Evolutionary conservation across 1,140 invertebrate genomes (phyloP).

Genomic region (Radopholus similis): DNA sequence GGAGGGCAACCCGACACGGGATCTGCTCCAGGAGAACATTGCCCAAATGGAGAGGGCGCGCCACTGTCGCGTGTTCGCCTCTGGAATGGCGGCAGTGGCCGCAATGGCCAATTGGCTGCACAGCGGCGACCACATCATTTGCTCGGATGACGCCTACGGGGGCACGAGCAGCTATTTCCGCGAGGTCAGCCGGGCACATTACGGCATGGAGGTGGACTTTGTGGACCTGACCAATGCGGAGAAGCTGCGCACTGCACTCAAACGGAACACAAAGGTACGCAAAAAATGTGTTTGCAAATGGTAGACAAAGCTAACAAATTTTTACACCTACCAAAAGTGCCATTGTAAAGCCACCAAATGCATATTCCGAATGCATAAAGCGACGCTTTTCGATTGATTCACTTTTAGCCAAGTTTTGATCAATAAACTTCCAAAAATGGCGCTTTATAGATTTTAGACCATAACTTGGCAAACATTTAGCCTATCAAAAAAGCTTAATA

Average conservation of each 20-base stretch:
- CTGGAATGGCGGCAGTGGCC: conserved; percentile 80
- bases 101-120: conserved; percentile 73
- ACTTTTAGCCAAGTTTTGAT: no score
- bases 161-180: conserved; percentile 63
- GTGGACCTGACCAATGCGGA: conserved; percentile 74
- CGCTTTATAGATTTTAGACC: no score
- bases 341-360: no score
- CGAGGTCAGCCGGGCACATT: conserved; percentile 21
- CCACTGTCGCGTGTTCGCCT: conserved; percentile 68
- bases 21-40: conserved; percentile 80
- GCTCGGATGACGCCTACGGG: conserved; percentile 90
- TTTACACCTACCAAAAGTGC: no score
- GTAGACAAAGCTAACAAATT: no score
- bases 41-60: conserved; percentile 84
- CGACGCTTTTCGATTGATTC: no score
- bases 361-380: no score
- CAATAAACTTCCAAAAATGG: no score
- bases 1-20: conserved; percentile 91
- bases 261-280: conserved; percentile 77
- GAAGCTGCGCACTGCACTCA: conserved; percentile 71
- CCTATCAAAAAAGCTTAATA: no score
- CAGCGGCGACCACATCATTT: conserved; percentile 83
- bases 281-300: not conserved
- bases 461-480: no score
- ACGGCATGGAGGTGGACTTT: conserved; percentile 40